A percentile compares a stretch with the other conserved stretches of the same genome.
These are phyloP conservation scores for Microctonus hyperodae DNA, from an alignment of 2,888 invertebrate species.

Conservation along the genomic window DNA sequence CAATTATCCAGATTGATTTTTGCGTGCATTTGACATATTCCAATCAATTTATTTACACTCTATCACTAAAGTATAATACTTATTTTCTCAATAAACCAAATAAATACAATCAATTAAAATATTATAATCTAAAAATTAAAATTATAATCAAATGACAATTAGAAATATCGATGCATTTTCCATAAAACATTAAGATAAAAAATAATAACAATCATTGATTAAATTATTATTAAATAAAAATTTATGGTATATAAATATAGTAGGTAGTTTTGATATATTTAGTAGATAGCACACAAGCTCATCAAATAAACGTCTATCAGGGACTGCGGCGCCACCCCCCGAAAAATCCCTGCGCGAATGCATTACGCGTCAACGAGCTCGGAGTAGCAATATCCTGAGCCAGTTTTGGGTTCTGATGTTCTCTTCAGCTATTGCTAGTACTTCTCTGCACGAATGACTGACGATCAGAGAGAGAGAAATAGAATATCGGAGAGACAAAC, in stretches of 20 bases:
- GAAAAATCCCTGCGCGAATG: slow-evolving; percentile 60
- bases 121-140: too few species aligned
- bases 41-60: not conserved
- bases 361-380: slow-evolving; percentile 63
- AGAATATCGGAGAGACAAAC: slow-evolving; percentile 39
- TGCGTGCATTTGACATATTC: slow-evolving; percentile 24
- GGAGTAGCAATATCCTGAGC: slow-evolving; percentile 63
- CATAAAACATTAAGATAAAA: too few species aligned
- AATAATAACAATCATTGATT: too few species aligned
- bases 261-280: too few species aligned
- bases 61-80: not conserved
- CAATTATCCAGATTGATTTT: slow-evolving; percentile 21
- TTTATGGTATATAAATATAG: too few species aligned
- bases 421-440: slow-evolving; percentile 19
- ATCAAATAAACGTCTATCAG: too few species aligned
- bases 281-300: too few species aligned
- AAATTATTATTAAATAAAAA: too few species aligned
- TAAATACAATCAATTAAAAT: too few species aligned
- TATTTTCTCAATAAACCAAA: not conserved
- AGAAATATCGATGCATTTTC: too few species aligned
- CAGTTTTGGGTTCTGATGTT: slow-evolving; percentile 33
- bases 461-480: slow-evolving; percentile 34
- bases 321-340: slow-evolving; percentile 47
- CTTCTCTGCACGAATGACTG: slow-evolving; percentile 27
- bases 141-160: too few species aligned